Conservation (phyloP, 2,888 invertebrate species). For the Thumatha senex region DNA sequence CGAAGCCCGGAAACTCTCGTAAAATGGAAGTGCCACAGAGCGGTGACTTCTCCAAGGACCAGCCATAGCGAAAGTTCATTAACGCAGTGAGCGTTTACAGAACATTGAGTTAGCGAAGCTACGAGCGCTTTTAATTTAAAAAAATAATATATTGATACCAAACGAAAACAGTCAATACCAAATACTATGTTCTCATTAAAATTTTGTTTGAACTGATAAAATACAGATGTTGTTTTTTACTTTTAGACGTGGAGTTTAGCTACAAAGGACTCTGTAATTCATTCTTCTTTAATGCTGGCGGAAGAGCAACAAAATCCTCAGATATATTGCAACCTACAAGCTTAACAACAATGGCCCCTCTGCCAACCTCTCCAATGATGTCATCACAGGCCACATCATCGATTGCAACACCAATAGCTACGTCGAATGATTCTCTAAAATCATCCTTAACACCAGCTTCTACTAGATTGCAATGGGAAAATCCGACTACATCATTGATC, state of each 20-base stretch:
- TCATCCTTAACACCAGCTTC: background rate
- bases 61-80: too few species aligned
- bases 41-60: too few species aligned
- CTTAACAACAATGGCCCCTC: background rate
- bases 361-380: background rate
- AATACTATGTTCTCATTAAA: too few species aligned
- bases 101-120: too few species aligned
- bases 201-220: too few species aligned
- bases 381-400: background rate
- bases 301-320: background rate
- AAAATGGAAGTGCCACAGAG: too few species aligned
- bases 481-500: background rate
- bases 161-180: too few species aligned
- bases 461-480: too few species aligned
- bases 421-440: background rate
- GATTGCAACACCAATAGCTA: background rate
- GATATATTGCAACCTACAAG: background rate
- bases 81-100: too few species aligned
- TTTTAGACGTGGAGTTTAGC: constrained; percentile 4
- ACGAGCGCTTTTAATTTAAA: too few species aligned
- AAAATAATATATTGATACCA: too few species aligned
- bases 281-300: background rate
- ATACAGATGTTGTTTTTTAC: background rate
- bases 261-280: background rate
- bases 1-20: too few species aligned